phyloP scores from a whole-genome alignment of 2,888 invertebrate genomes.

The Agrochola litura region DNA sequence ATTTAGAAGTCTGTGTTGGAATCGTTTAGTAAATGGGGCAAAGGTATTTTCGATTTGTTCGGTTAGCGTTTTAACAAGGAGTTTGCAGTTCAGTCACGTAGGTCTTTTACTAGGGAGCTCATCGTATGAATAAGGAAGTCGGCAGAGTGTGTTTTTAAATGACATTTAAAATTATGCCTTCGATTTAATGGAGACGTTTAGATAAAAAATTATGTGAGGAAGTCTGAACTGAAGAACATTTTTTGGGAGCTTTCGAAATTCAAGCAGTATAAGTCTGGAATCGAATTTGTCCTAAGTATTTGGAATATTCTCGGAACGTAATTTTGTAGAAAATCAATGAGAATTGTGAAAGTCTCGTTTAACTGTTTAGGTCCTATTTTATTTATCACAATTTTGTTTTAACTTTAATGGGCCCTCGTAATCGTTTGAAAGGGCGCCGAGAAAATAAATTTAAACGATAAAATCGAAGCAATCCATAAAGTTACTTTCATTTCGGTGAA shows the following conservation, averaged over 20 bases:
- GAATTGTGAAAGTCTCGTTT: constrained; percentile 7
- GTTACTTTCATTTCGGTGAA: constrained; percentile 50
- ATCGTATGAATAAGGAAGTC: constrained; percentile 70
- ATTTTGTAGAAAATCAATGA: neutral
- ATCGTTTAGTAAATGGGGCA: constrained; percentile 56
- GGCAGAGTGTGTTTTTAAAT: constrained; percentile 68
- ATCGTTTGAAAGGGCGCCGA: constrained; percentile 43
- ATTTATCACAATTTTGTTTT: constrained; percentile 39
- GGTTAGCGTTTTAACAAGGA: constrained; percentile 66
- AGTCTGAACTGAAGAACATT: constrained; percentile 31
- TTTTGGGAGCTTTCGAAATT: constrained; percentile 26
- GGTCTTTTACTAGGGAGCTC: constrained; percentile 72
- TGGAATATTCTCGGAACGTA: neutral
- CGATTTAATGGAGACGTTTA: constrained; percentile 66
- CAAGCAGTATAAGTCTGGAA: neutral
- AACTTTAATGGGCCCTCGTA: constrained; percentile 36
- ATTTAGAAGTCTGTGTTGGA: constrained; percentile 60
- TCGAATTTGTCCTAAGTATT: neutral
- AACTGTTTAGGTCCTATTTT: constrained; percentile 16
- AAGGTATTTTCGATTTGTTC: constrained; percentile 68
- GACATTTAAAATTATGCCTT: constrained; percentile 67
- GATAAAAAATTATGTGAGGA: constrained; percentile 53
- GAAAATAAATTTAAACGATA: constrained; percentile 52
- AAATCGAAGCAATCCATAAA: constrained; percentile 53
- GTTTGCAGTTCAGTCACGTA: constrained; percentile 76